phyloP scores from a whole-genome alignment of 2,797 vertebrate genomes.

The Hybognathus amarus region DNA sequence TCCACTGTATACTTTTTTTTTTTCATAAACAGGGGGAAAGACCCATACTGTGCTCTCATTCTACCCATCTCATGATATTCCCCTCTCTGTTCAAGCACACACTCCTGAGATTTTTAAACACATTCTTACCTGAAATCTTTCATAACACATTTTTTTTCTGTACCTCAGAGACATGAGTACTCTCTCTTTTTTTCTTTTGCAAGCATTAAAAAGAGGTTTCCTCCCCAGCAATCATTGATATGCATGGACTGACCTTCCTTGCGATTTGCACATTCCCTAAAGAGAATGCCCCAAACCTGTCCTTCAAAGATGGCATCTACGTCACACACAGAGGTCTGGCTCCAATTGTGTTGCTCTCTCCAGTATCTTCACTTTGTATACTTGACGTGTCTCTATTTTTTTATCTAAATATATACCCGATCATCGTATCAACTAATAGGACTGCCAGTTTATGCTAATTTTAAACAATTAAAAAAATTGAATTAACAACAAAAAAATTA shows the following conservation, averaged over 20 bases:
- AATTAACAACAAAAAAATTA: fast-evolving
- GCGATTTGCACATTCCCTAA: conserved; percentile 54
- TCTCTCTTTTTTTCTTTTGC: conserved; percentile 30
- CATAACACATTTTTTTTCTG: conserved; percentile 38
- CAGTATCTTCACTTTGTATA: not conserved
- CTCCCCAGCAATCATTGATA: conserved; percentile 46
- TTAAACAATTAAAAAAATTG: not conserved
- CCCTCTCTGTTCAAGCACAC: conserved; percentile 36
- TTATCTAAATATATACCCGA: not conserved
- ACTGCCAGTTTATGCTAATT: not conserved
- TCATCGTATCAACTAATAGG: conserved; percentile 10
- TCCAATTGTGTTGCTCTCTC: conserved; percentile 35
- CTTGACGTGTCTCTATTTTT: conserved; percentile 5
- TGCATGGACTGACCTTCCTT: conserved; percentile 50
- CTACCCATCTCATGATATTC: conserved; percentile 42
- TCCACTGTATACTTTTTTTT: conserved; percentile 36
- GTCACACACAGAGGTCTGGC: conserved; percentile 30
- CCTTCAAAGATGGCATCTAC: conserved; percentile 57
- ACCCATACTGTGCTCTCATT: conserved; percentile 25
- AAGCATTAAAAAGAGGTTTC: conserved; percentile 43
- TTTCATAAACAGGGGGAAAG: conserved; percentile 35
- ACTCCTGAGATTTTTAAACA: conserved; percentile 31
- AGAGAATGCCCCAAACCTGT: conserved; percentile 46
- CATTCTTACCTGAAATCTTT: conserved; percentile 33
- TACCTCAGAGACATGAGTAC: conserved; percentile 13